Evolutionary conservation across 2,888 invertebrate genomes (phyloP).

Genomic region (Pristionchus fissidentatus): DNA sequence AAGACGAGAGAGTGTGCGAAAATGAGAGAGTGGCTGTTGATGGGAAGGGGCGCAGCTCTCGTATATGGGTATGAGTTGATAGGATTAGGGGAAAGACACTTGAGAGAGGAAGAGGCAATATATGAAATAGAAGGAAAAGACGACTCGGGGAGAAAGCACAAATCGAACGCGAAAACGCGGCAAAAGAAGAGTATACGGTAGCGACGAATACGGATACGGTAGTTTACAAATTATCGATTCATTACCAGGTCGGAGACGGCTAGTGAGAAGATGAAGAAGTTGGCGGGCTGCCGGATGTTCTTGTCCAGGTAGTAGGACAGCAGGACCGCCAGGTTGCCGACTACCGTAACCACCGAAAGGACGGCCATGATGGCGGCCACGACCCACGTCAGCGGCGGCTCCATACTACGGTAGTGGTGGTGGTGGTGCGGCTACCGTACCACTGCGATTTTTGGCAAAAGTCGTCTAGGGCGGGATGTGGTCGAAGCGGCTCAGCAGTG

Average conservation of each 20-base stretch:
- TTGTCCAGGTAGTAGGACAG: conserved; percentile 75
- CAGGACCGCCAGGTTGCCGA: conserved; percentile 87
- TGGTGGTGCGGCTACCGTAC: background rate
- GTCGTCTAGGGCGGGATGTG: conserved; percentile 22
- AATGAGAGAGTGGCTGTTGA: background rate
- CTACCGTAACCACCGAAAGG: conserved; percentile 72
- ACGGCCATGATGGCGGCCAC: conserved; percentile 57
- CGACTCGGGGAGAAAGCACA: background rate
- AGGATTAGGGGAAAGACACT: background rate
- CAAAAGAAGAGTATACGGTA: background rate
- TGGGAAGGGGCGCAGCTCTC: background rate
- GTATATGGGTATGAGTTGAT: conserved; percentile 16
- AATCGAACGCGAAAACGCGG: conserved; percentile 5
- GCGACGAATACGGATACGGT: background rate
- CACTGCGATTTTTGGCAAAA: background rate
- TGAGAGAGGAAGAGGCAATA: conserved; percentile 18
- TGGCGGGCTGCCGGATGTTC: conserved; percentile 90
- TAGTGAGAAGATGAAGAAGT: conserved; percentile 98
- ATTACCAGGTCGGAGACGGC: conserved; percentile 85
- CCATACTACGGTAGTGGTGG: conserved; percentile 44
- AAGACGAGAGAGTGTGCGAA: background rate
- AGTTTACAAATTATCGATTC: background rate
- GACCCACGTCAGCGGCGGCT: conserved; percentile 55
- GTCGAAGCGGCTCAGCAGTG: background rate
- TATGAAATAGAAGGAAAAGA: background rate